These are phyloP conservation scores for Arvicola amphibius DNA, from an alignment of 2,797 vertebrate genomes.

Conservation along the genomic window DNA sequence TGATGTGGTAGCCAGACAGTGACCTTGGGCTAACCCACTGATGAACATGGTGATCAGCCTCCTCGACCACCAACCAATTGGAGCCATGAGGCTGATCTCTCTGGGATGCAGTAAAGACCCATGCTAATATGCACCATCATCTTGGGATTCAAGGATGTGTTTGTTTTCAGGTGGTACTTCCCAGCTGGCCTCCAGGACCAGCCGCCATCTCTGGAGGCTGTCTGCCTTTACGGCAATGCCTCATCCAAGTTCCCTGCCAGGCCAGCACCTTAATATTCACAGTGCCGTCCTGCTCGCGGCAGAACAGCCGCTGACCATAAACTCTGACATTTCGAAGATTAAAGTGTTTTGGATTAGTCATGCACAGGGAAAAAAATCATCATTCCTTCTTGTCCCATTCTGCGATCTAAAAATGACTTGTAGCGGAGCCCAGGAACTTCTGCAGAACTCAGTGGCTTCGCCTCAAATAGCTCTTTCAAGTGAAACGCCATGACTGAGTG, in stretches of 20 bases:
- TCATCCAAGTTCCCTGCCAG: not conserved
- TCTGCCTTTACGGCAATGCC: constrained; percentile 13
- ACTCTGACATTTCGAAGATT: constrained; percentile 78
- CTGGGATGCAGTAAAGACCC: not conserved
- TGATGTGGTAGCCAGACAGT: not conserved
- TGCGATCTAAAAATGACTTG: constrained; percentile 74
- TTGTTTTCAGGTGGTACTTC: not conserved
- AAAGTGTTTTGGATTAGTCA: constrained; percentile 78
- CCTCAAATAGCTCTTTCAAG: constrained; percentile 23
- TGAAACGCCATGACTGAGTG: not conserved
- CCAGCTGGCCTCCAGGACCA: not conserved
- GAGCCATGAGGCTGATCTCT: not conserved
- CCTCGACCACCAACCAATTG: not conserved
- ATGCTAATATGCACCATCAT: not conserved
- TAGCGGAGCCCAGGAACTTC: constrained; percentile 69
- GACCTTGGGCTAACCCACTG: not conserved
- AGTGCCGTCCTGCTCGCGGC: not conserved
- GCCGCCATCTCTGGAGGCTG: not conserved
- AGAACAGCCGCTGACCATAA: constrained; percentile 72
- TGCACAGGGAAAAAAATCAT: constrained; percentile 74
- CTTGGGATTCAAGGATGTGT: not conserved
- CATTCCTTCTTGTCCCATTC: constrained; percentile 63
- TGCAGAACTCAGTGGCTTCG: constrained; percentile 65
- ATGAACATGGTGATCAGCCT: not conserved
- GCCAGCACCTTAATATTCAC: constrained; percentile 56